A percentile compares a stretch with the other conserved stretches of the same genome.
These are phyloP conservation scores for Heteronetta atricapilla DNA, from an alignment of 2,113 vertebrate genomes.

Conservation along the genomic window DNA sequence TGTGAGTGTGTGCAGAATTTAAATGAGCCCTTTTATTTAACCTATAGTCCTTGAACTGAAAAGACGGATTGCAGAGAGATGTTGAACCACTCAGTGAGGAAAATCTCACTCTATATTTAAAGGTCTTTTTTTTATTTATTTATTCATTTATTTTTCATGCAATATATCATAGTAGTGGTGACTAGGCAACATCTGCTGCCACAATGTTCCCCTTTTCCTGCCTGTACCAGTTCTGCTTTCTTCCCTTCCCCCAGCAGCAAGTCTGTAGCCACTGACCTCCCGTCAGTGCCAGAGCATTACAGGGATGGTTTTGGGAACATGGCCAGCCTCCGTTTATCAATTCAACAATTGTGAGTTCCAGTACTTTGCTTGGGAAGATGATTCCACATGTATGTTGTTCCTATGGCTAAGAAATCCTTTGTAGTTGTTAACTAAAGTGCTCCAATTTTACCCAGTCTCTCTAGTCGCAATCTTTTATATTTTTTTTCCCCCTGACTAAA, in stretches of 20 bases:
- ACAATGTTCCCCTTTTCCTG: neutral
- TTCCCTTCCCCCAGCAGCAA: neutral
- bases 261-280: neutral
- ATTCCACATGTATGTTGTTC: neutral
- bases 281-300: neutral
- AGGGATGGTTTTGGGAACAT: neutral
- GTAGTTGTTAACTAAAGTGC: neutral
- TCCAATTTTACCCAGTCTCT: neutral
- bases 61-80: neutral
- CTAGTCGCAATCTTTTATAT: neutral
- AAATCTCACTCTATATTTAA: slow-evolving; percentile 44
- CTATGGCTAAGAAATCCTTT: neutral
- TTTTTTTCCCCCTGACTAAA: neutral
- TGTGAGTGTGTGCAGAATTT: slow-evolving; percentile 24
- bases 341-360: neutral
- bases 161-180: neutral
- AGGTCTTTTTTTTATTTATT: neutral
- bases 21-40: slow-evolving; percentile 28
- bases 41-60: neutral
- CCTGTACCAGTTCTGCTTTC: neutral
- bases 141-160: slow-evolving; percentile 34
- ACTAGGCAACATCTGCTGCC: neutral
- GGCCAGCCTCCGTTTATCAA: neutral
- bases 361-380: neutral
- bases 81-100: neutral